Conservation (phyloP, 2,797 vertebrate species). For the Hylomyscus alleni region DNA sequence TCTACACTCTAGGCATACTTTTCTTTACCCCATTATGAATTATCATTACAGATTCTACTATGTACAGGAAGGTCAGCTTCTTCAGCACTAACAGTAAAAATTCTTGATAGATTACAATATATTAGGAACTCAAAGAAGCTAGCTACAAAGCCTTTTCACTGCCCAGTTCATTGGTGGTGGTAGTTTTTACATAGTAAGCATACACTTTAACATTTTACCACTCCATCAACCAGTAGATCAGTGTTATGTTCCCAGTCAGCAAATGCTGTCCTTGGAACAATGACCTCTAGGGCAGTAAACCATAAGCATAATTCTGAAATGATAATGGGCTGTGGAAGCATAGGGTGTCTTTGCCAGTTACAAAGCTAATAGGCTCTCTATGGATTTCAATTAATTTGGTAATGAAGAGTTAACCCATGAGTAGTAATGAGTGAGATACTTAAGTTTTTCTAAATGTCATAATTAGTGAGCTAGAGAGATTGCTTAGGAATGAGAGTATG, state of each 20-base stretch:
- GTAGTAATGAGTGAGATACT: not conserved
- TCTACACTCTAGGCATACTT: not conserved
- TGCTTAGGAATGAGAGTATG: not conserved
- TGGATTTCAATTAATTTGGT: not conserved
- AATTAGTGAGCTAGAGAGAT: not conserved
- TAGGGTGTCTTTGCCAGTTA: not conserved
- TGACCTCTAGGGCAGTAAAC: not conserved
- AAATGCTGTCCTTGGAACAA: not conserved
- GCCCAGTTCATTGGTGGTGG: not conserved
- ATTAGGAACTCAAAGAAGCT: not conserved
- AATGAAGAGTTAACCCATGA: not conserved
- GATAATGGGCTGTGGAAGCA: not conserved
- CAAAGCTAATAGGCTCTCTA: not conserved
- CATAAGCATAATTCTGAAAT: not conserved
- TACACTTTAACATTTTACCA: no score
- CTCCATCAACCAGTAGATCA: not conserved
- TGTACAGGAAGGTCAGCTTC: no score
- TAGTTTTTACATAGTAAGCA: not conserved
- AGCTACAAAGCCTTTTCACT: not conserved
- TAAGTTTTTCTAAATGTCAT: constrained; percentile 3
- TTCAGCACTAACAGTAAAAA: not conserved
- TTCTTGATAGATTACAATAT: not conserved
- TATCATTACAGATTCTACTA: not conserved
- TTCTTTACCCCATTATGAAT: not conserved
- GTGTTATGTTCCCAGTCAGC: not conserved